Conservation (phyloP, 1,140 invertebrate genomes). For the Neotoxoptera formosana region DNA sequence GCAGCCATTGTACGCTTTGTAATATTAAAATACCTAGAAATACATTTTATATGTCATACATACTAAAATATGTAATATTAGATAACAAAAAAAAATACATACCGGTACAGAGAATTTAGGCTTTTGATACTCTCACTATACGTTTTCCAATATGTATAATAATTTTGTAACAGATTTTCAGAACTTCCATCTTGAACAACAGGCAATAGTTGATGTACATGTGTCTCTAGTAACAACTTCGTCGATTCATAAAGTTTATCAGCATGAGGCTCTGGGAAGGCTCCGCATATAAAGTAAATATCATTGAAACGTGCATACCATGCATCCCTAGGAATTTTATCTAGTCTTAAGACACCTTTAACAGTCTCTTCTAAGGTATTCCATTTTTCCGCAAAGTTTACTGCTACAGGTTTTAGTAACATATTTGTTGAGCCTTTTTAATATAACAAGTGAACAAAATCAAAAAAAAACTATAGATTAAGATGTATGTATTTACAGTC, state of each 20-base stretch:
- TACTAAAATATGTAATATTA: not conserved
- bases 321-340: conserved; percentile 77
- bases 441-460: not conserved
- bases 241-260: conserved; percentile 86
- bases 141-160: conserved; percentile 84
- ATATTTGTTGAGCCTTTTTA: conserved; percentile 66
- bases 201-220: conserved; percentile 77
- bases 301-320: conserved; percentile 94
- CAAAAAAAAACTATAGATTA: not conserved
- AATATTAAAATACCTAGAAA: conserved; percentile 79
- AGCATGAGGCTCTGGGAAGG: conserved; percentile 86
- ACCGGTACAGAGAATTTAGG: conserved; percentile 87
- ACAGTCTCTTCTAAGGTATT: conserved; percentile 83
- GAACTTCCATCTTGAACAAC: conserved; percentile 67
- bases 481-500: no score
- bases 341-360: conserved; percentile 87
- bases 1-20: conserved; percentile 87
- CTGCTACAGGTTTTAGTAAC: conserved; percentile 90
- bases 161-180: conserved; percentile 69
- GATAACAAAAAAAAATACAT: conserved; percentile 63
- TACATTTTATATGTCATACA: not conserved
- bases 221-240: conserved; percentile 81
- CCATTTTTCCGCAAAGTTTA: conserved; percentile 93
- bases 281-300: conserved; percentile 91
- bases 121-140: conserved; percentile 88